Evolutionary conservation across 2,797 vertebrate genomes (phyloP).

Genomic region (Gymnoscopelus braueri): DNA sequence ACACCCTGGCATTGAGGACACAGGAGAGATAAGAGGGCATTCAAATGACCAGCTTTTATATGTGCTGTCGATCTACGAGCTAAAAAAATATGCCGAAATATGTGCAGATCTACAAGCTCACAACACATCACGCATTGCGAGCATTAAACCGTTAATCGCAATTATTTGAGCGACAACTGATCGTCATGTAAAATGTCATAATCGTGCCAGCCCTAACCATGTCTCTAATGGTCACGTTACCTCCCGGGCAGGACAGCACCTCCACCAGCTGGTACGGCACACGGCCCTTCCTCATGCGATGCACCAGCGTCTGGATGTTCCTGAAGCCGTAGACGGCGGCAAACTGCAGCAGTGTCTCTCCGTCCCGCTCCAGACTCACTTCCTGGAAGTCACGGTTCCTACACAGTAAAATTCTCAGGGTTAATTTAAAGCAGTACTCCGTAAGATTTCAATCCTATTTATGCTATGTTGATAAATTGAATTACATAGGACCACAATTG

Average conservation of each 20-base stretch:
- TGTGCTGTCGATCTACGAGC: too few species aligned
- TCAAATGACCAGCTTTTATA: background rate
- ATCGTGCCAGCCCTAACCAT: too few species aligned
- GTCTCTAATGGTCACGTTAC: slow-evolving; percentile 63
- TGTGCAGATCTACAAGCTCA: too few species aligned
- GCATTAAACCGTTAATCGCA: too few species aligned
- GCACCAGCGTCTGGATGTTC: slow-evolving; percentile 94
- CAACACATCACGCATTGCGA: too few species aligned
- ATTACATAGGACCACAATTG: too few species aligned
- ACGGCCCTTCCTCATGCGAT: slow-evolving; percentile 91
- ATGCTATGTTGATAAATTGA: too few species aligned
- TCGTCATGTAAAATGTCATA: too few species aligned
- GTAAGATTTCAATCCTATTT: too few species aligned
- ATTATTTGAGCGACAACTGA: too few species aligned
- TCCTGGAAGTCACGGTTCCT: slow-evolving; percentile 98
- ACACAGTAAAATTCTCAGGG: background rate
- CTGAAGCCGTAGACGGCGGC: slow-evolving; percentile 93
- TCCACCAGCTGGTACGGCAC: slow-evolving; percentile 94
- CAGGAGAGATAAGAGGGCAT: background rate
- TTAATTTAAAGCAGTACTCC: too few species aligned
- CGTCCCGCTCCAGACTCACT: slow-evolving; percentile 91
- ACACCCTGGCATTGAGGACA: slow-evolving; percentile 81
- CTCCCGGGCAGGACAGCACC: slow-evolving; percentile 94
- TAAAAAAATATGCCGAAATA: background rate
- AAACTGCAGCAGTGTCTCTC: slow-evolving; percentile 91